These are phyloP conservation scores for Acronicta aceris DNA, from an alignment of 2,888 invertebrate species.

Conservation along the genomic window DNA sequence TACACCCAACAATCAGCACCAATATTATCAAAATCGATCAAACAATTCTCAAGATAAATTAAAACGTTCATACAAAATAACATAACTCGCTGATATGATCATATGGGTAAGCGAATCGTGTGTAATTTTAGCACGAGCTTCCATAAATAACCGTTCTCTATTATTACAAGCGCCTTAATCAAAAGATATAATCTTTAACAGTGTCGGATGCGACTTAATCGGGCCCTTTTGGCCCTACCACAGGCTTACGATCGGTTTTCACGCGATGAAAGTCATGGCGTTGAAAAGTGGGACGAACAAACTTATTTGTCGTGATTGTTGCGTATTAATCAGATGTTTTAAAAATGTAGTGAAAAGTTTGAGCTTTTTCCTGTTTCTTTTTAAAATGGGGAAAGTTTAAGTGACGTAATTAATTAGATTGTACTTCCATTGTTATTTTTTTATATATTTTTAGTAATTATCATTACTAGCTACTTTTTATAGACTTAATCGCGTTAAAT, in stretches of 20 bases:
- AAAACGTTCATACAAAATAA: conserved; percentile 25
- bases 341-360: conserved; percentile 28
- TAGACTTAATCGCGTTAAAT: too few species aligned
- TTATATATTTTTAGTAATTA: too few species aligned
- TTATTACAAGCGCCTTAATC: conserved; percentile 87
- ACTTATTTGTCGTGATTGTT: conserved; percentile 34
- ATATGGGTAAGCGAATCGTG: conserved; percentile 61
- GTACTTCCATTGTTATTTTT: background rate
- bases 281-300: conserved; percentile 25
- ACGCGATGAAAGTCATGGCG: conserved; percentile 37
- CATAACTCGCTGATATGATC: conserved; percentile 32
- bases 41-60: background rate
- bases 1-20: too few species aligned
- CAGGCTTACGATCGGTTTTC: conserved; percentile 59
- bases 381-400: background rate
- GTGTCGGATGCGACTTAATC: conserved; percentile 78
- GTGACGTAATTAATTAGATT: background rate
- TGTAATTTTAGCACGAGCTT: conserved; percentile 72
- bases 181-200: conserved; percentile 87
- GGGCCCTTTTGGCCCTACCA: conserved; percentile 62
- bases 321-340: conserved; percentile 40
- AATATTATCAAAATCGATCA: background rate
- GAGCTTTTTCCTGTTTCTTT: conserved; percentile 4
- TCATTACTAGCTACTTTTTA: too few species aligned
- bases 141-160: conserved; percentile 82